Evolutionary conservation across 2,113 vertebrate species (phyloP).

Genomic region (Menura novaehollandiae): DNA sequence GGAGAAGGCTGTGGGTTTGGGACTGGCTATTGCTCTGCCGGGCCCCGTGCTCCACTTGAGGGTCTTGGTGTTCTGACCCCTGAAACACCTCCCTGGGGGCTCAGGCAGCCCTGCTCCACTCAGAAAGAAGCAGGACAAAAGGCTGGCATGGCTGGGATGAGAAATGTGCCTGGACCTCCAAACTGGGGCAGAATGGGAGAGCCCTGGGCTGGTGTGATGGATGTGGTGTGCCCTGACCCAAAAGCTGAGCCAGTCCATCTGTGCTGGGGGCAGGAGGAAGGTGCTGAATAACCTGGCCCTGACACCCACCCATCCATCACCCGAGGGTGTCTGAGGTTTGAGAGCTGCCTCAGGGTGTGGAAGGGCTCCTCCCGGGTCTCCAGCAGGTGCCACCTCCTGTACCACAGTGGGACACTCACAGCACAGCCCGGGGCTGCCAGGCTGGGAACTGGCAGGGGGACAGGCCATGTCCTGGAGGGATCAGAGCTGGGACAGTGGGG

Average conservation of each 20-base stretch:
- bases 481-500: not conserved
- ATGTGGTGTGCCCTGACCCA: not conserved
- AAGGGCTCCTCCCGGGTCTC: not conserved
- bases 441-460: not conserved
- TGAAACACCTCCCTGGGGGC: not conserved
- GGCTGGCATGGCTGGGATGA: not conserved
- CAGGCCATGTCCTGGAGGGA: not conserved
- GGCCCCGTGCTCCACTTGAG: accelerated
- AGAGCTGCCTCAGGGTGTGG: accelerated
- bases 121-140: not conserved
- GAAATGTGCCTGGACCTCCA: not conserved
- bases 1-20: not conserved
- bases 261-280: not conserved
- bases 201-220: not conserved
- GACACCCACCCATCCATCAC: not conserved
- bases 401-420: accelerated
- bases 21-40: not conserved
- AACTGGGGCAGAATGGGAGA: not conserved
- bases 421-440: not conserved
- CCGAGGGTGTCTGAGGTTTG: not conserved
- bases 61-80: not conserved
- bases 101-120: not conserved
- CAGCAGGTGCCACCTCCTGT: not conserved
- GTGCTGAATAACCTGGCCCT: not conserved
- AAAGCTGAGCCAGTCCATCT: not conserved